These are phyloP conservation scores for Diarsia mendica DNA, from an alignment of 2,888 invertebrate genomes.

Conservation along the genomic window DNA sequence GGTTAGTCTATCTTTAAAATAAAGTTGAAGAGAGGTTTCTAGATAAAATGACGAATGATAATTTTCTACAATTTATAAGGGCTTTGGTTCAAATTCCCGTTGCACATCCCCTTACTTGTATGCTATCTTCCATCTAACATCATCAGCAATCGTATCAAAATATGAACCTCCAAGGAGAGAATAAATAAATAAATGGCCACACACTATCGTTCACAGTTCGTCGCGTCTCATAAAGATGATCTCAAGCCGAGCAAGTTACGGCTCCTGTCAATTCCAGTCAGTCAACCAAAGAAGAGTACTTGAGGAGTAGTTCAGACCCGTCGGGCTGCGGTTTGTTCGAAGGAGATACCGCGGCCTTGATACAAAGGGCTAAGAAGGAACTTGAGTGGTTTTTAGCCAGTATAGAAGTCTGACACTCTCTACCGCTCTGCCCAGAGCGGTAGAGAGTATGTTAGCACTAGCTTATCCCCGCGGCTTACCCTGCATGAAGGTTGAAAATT, in stretches of 20 bases:
- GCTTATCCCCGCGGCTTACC: background rate
- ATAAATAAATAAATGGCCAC: background rate
- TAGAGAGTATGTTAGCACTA: background rate
- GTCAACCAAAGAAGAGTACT: background rate
- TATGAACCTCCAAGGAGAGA: too few relatives aligned
- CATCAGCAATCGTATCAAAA: background rate
- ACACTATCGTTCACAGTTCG: constrained; percentile 17
- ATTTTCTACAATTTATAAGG: background rate
- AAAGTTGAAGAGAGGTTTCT: too few relatives aligned
- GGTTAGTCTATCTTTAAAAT: too few relatives aligned
- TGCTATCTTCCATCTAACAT: background rate
- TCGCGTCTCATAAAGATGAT: constrained; percentile 10
- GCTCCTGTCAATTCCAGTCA: constrained; percentile 4
- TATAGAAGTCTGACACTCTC: too few relatives aligned
- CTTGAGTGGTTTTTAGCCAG: too few relatives aligned
- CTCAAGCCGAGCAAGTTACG: constrained; percentile 2
- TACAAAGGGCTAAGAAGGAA: too few relatives aligned
- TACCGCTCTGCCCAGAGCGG: too few relatives aligned
- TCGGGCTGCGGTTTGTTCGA: too few relatives aligned
- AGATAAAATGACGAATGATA: too few relatives aligned
- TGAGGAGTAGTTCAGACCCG: background rate
- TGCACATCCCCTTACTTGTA: background rate
- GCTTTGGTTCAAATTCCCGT: background rate
- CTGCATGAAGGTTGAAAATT: background rate
- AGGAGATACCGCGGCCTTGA: too few relatives aligned